Evolutionary conservation across 2,797 vertebrate species (phyloP), one percentile per base, ranked within the genome.

Genomic region (Crypturellus tataupa): DNA sequence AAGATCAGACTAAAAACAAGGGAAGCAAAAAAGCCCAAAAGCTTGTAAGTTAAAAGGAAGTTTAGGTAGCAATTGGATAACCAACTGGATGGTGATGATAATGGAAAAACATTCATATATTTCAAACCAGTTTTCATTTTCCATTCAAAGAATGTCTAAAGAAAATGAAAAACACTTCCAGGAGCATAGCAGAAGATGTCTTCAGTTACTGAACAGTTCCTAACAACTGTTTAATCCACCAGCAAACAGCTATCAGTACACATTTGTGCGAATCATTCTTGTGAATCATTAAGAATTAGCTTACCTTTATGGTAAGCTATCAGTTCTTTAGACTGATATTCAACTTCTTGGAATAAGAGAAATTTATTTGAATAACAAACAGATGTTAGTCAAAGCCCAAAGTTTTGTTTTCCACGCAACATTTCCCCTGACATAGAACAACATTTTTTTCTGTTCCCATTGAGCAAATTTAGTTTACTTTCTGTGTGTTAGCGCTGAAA

Each of bases 151-250:
- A 31, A 17, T 70, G 4, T 31, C 21, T 63, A 86, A 85, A 37
- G 29, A 80, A 90, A 94, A 59, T 27, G 40, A 79, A 89, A 91
- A 85, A 13, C 14, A 62, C 31, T 91, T 89, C 39, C 27, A 89
- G n/a, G 76, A 72, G 27, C 64, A 58, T 31, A 87, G 42, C 14
- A 90, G 33, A 84, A 56, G 89, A 72, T 19, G 62, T 62, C 63
- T 56, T 86, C 59, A 80, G 51, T 64, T 89, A 81, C 35, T 91
- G 51, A 91, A 63, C 59, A 82, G 51, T 60, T 89, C 79, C n/a
- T 91, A 91, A 63, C 25, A 71, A 67, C 19, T 40, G 5, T 65
- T 69, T 51, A 58, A 46, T 27, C 25, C 17, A 82, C 35, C 35
- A 63, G 12, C 21, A 77, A 56, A 23, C 10, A 15, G 16, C 64